Conservation (phyloP, 1,140 invertebrate species). For the Ephestia elutella region DNA sequence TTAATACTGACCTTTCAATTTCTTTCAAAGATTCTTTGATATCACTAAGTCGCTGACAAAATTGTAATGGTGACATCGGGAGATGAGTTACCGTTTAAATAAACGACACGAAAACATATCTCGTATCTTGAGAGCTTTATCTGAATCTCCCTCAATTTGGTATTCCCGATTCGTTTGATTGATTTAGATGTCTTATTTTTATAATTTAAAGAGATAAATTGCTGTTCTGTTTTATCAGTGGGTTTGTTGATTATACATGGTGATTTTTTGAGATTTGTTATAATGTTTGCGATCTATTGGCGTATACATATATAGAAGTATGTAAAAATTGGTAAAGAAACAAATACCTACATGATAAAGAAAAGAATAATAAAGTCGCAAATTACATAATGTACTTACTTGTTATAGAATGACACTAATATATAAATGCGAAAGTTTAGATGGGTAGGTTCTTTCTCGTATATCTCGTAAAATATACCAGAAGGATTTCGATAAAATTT, state of each 20-base stretch:
- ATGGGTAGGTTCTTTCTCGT: no score
- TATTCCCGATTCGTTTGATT: constrained; percentile 13
- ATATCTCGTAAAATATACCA: no score
- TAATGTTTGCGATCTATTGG: no score
- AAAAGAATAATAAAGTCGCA: no score
- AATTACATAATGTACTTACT: no score
- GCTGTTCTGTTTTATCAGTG: not conserved
- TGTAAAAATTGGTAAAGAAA: no score
- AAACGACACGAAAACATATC: not conserved
- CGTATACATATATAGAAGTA: no score
- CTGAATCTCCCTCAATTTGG: constrained; percentile 19
- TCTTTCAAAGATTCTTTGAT: not conserved
- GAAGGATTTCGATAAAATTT: no score
- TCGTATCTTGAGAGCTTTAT: constrained; percentile 27
- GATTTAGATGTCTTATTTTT: not conserved
- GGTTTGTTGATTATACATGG: not conserved
- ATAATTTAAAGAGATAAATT: not conserved
- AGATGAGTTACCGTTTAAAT: not conserved
- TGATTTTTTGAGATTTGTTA: not conserved
- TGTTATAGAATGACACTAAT: no score
- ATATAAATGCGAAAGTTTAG: no score
- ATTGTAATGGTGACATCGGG: not conserved
- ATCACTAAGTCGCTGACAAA: not conserved
- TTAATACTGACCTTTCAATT: no score
- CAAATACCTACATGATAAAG: no score